Evolutionary conservation across 64 coral and sea anemone species (phyloP).

Genomic region (Stichodactyla helianthus): DNA sequence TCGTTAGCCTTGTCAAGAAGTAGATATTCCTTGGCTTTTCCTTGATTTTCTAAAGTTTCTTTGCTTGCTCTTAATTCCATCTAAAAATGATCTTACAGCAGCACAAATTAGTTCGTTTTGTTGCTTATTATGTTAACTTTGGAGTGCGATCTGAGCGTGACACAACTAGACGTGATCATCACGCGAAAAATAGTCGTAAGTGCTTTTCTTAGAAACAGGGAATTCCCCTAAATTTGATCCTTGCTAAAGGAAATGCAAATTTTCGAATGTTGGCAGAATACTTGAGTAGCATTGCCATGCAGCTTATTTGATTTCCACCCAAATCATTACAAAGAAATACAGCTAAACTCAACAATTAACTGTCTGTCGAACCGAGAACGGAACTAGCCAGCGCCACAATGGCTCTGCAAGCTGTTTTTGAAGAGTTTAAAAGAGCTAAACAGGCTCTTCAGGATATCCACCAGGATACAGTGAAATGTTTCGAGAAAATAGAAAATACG

Average conservation of each 20-base stretch:
- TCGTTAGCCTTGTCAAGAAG: background rate
- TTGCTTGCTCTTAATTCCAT: background rate
- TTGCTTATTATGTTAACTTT: background rate
- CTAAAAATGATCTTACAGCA: too few relatives aligned
- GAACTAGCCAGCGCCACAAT: background rate
- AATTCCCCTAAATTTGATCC: background rate
- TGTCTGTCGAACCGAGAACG: background rate
- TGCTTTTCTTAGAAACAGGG: background rate
- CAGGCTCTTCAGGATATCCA: conserved; percentile 25
- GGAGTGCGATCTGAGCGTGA: background rate
- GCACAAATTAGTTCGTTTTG: background rate
- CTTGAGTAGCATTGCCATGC: background rate
- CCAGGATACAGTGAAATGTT: conserved; percentile 42
- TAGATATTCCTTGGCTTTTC: background rate
- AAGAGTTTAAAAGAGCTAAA: conserved; percentile 45
- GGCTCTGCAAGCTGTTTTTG: conserved; percentile 37
- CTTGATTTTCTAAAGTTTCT: background rate
- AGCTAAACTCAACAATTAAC: background rate
- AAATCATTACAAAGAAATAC: background rate
- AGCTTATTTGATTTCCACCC: background rate
- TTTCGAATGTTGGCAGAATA: background rate
- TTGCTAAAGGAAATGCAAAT: background rate
- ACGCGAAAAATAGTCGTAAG: background rate
- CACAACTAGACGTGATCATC: background rate
- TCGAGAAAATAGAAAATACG: conserved; percentile 19